Percentiles rank a stretch among this genome's conserved stretches.
phyloP scores from a whole-genome alignment of 2,888 invertebrate species.

The Temnothorax unifasciatus region DNA sequence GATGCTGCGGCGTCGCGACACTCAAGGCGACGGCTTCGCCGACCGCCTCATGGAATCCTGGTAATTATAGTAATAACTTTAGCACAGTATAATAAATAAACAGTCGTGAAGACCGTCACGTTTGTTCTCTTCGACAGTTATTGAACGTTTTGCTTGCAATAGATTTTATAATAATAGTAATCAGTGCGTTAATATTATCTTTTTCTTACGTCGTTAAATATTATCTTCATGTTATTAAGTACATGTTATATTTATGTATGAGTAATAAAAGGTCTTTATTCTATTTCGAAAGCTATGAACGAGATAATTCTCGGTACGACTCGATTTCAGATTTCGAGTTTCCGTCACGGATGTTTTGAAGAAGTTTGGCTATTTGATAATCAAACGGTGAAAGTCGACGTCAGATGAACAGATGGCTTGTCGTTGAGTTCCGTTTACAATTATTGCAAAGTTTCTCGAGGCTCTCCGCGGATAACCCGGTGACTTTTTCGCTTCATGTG shows the following conservation, averaged over 20 bases:
- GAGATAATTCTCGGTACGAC: neutral
- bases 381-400: constrained; percentile 60
- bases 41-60: constrained; percentile 97
- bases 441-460: constrained; percentile 53
- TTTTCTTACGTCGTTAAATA: neutral
- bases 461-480: constrained; percentile 42
- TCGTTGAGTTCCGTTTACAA: constrained; percentile 44
- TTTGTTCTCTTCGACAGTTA: neutral
- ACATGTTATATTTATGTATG: neutral
- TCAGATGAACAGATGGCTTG: constrained; percentile 51
- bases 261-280: neutral
- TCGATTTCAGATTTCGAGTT: neutral
- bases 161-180: neutral
- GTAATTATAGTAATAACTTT: constrained; percentile 46
- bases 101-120: neutral
- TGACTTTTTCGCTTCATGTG: constrained; percentile 38
- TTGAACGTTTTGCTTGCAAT: neutral
- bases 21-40: constrained; percentile 96
- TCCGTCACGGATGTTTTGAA: neutral
- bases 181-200: neutral
- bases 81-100: neutral
- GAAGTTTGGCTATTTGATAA: constrained; percentile 31
- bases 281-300: neutral
- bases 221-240: neutral
- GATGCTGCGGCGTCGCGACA: constrained; percentile 94